Evolutionary conservation across 2,888 invertebrate genomes (phyloP), one percentile per base, ranked within the genome.

Genomic region (Drosophila eohydei): DNA sequence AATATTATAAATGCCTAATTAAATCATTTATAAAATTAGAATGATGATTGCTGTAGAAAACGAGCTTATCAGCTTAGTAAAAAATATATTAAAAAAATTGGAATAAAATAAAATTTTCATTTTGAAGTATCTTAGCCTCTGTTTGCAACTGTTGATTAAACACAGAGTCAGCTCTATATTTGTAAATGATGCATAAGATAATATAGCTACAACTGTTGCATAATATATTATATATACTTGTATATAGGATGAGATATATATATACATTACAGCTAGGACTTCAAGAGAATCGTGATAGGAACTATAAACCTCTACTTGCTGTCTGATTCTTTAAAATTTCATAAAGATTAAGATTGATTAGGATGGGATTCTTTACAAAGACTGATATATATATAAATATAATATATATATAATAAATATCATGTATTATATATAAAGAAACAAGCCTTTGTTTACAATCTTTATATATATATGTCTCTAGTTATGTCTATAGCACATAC

Each of bases 1-100:
- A 36, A 41, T 38, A 34, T 16, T 34, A 28, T 41, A 21, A 38
- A 55, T 43, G 50, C 41, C 12, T 41, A n/a, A 43, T 68, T 32
- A 40, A 60, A 61, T 73, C 61, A 58, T 69, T 54, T 50, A 16
- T 54, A 67, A 61, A 50, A 55, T 73, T 68, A 68, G 57, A 16
- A 28, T 48, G 16, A 12, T 66, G 54, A 55, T 66, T 66, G 16
- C 4, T 9, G 14, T 3, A n/a, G 21, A 28, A 2, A 36, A 8
- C 28, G 30, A 21, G 21, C 38, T 52, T 52, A 67, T 61, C 56
- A 67, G 46, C 21, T 26, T 16, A 36, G 12, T 14, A 68, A 26
- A 21, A 9, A 3, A 5, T 36, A 16, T 12, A 21, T 26, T 12
- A 21, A 5, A 56, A n/a, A 14, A 16, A 3, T 14, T 14, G 7